Base-by-base conservation (phyloP, 2,797 vertebrate species). In the Helarctos malayanus region DNA sequence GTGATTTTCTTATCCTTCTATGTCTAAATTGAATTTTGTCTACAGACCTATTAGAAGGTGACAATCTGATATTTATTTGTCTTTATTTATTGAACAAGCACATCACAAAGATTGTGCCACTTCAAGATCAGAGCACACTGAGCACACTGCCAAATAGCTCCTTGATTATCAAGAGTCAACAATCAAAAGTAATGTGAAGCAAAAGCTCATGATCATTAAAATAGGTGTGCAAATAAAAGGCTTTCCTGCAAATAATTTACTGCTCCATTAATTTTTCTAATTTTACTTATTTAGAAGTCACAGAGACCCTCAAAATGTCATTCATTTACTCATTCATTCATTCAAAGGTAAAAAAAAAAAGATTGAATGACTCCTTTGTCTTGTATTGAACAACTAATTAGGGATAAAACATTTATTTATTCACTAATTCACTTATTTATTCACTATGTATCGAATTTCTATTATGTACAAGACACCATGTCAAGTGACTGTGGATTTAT, bases 151-250 rank as follows among this genome's bases (percentile, higher is more conserved):
- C 97, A 97, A 97, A 92, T 0, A 96, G 49, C 27, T 13, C 32
- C 13, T 11, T 91, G 69, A 95, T 96, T 96, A 63, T 41, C 83
- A 38, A 56, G 12, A 80, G 38, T 61, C 45, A 92, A 68, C 38
- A 89, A 88, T 32, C 78, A 97, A 95, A 97, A 95, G 65, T 84
- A 97, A 97, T 47, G 27, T 45, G 61, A 92, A 78, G 12, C 41
- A 88, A 91, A 97, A 97, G n/a, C 89, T 98, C 91, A 95, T 47
- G 71, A 41, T n/a, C 73, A 87, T 97, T 97, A 92, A 97, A 95
- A 94, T 65, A 65, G 54, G 2, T 23, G 8, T 65, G 92, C 25
- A 98, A 96, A 83, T 35, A 94, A 91, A 73, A 69, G 78, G 5
- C 0, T 52, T 95, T 90, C 54, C 32, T 86, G 18, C 25, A 90